A percentile compares a stretch with the other conserved stretches of the same genome.
phyloP scores from a whole-genome alignment of 2,888 invertebrate species.

The Limnephilus auricula region DNA sequence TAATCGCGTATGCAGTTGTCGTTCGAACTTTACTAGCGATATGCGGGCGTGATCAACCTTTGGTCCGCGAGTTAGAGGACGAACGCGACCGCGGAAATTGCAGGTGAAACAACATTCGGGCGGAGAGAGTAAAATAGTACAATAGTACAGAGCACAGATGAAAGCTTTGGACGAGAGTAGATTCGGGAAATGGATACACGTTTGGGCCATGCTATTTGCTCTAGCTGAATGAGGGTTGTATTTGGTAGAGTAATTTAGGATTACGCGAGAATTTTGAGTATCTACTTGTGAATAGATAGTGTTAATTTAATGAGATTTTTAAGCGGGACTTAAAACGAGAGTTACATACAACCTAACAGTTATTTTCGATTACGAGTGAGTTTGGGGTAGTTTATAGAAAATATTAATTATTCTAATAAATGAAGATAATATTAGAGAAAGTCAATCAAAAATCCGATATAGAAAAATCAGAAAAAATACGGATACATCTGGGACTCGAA shows the following conservation, averaged over 20 bases:
- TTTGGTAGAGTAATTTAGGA: background rate
- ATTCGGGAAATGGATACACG: background rate
- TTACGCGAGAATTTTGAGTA: background rate
- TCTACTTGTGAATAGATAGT: background rate
- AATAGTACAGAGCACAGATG: background rate
- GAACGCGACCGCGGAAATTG: background rate
- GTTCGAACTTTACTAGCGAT: slow-evolving; percentile 15
- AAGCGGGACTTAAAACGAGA: background rate
- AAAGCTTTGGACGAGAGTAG: background rate
- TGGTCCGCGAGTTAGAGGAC: background rate
- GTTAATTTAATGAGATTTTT: background rate
- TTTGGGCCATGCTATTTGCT: background rate
- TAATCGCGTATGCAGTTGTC: slow-evolving; percentile 16
- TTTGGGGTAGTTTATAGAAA: too few relatives aligned
- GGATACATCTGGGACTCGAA: too few relatives aligned
- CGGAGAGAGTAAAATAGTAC: background rate
- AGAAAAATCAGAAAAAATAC: too few relatives aligned
- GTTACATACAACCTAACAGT: background rate
- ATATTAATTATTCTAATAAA: too few relatives aligned
- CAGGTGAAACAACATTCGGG: background rate
- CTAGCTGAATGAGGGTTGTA: background rate
- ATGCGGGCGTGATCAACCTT: background rate
- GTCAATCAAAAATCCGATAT: too few relatives aligned
- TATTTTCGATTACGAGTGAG: background rate
- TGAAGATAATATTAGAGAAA: too few relatives aligned